Evolutionary conservation across 2,888 invertebrate genomes (phyloP), one percentile per base, ranked within the genome.

Genomic region (Anthophora plumipes): DNA sequence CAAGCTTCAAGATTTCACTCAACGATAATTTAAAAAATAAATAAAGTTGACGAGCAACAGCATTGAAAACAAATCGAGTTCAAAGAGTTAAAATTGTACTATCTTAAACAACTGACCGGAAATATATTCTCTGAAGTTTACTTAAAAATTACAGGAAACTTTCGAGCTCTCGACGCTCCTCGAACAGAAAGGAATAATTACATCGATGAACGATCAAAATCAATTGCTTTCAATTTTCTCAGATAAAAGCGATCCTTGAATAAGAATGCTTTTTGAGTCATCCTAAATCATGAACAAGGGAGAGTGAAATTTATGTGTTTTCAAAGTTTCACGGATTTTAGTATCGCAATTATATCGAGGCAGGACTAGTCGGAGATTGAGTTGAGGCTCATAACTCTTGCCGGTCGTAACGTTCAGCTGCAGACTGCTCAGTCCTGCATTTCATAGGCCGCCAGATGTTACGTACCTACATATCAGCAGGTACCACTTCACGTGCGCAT

Each of bases 391-490:
- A 89, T 91, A 91, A 91, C 89, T 91, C 91, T 90, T 86, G 86
- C 50, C 69, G 88, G 89, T 90, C 91, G 91, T 91, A 91, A 91
- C 90, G 86, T 88, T 91, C 91, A 91, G 84, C 90, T 88, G 90
- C 91, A 91, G 90, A 84, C 89, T 84, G 88, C 84, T 87, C 88
- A 84, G 83, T 83, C 90, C 90, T 91, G 91, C 91, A 88, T 91
- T 91, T 91, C 91, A 91, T 91, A 90, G 91, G 90, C 91, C 86
- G 86, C 91, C 91, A 91, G 90, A 91, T 91, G 91, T 90, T 90
- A 88, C 90, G 89, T 87, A 89, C 86, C 89, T 88, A 89, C 90
- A 90, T 89, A 90, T 90, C 89, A 90, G 89, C 87, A 87, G 86
- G 85, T 89, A 89, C 89, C 89, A 85, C 89, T 89, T 90, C 88